Evolutionary conservation across 1,140 invertebrate species (phyloP), one percentile per base, ranked within the genome.

Genomic region (Lerema accius): DNA sequence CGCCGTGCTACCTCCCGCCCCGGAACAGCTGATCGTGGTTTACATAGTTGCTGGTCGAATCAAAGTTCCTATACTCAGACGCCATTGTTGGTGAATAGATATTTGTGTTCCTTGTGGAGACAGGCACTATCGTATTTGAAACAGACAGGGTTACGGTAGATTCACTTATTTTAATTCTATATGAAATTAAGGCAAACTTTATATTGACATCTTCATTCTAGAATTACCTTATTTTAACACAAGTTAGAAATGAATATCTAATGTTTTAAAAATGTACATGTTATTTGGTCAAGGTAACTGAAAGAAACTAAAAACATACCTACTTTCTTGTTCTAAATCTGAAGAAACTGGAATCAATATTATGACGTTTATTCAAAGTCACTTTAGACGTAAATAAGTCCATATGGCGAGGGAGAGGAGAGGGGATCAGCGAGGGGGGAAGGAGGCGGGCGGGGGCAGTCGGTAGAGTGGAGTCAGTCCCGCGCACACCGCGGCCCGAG

Each of bases 391-490:
- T 59, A 63, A 42, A 28, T 35, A 19, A 26, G 23, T 37, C 37
- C 35, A 43, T 45, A 43, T 51, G 55, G 19, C 26, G 28, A 45
- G 49, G 28, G 35, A 61, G 64, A 43, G 42, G 58, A 56, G 37
- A 32, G 40, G 39, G 45, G 19, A 65, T 13, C 51, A 53, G 55
- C 55, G 6, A 14, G 68, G 23, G 9, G 65, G 49, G 58, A 37
- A 51, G 46, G 50, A 60, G 66, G 32, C 63, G 55, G 26, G 9
- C 51, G 51, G 67, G 59, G 63, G 19, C 60, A 55, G 66, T 63
- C 28, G 42, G 79, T 77, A 74, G 76, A 82, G 78, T 76, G 80
- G 77, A 13, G 16, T 76, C 89, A 90, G 80, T 82, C 78, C 81
- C 80, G 81, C 86, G 76, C 75, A 62, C 75, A 73, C 66, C 76